Conservation (phyloP, 2,888 invertebrate genomes). For the Lepidocyrtoides sp. region DNA sequence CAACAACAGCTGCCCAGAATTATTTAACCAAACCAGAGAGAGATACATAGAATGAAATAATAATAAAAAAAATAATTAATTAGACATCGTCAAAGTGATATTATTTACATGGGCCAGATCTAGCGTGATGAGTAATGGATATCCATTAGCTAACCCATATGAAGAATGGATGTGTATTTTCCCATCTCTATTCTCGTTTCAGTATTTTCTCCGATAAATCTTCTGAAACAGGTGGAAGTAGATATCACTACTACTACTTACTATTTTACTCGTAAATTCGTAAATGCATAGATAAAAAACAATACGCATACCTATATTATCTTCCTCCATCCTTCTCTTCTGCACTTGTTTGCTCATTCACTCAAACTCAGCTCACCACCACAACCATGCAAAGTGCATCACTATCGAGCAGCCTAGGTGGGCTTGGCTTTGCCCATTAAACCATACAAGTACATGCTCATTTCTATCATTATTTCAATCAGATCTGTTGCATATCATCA, state of each 20-base stretch:
- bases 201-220: neutral
- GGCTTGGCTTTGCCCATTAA: conserved; percentile 73
- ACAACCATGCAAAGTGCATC: neutral
- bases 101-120: conserved; percentile 25
- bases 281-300: conserved; percentile 31
- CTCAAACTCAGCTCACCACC: neutral
- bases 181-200: neutral
- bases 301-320: too few relatives aligned
- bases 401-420: conserved; percentile 55
- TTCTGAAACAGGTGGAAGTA: neutral
- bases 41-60: conserved; percentile 19
- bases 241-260: neutral
- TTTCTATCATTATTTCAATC: conserved; percentile 76
- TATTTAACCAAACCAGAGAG: conserved; percentile 12
- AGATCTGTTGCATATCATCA: conserved; percentile 66
- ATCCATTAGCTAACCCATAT: conserved; percentile 40
- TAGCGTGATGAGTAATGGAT: conserved; percentile 38
- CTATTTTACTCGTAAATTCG: conserved; percentile 3
- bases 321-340: neutral
- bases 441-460: conserved; percentile 74
- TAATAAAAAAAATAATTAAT: conserved; percentile 43
- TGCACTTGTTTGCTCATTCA: neutral
- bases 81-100: conserved; percentile 15
- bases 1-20: conserved; percentile 1
- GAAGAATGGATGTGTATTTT: too few relatives aligned